These are phyloP conservation scores for Varanus komodoensis DNA, from an alignment of 2,113 vertebrate genomes.

Conservation along the genomic window DNA sequence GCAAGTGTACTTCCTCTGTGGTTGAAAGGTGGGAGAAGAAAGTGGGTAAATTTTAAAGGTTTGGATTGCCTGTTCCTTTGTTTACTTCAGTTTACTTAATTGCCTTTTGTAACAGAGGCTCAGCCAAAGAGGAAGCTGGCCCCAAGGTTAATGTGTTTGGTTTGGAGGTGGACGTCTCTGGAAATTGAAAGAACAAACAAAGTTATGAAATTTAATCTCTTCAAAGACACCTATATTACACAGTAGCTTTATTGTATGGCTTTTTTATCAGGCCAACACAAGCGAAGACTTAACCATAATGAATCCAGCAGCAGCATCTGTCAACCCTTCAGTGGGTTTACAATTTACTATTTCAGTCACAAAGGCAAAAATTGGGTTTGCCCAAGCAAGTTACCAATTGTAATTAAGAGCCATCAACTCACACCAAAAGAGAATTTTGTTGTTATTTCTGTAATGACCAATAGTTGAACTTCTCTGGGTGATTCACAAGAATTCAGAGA, in stretches of 20 bases:
- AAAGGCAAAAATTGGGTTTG: neutral
- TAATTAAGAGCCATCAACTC: neutral
- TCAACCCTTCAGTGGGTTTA: neutral
- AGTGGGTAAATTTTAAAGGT: neutral
- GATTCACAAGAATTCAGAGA: too few relatives aligned
- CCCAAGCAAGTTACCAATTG: neutral
- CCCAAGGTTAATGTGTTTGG: slow-evolving; percentile 9
- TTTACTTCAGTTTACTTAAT: neutral
- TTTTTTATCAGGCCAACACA: neutral
- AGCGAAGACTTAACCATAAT: neutral
- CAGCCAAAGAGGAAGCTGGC: neutral
- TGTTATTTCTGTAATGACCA: too few relatives aligned
- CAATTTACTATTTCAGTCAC: neutral
- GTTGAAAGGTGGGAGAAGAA: neutral
- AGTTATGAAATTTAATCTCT: neutral
- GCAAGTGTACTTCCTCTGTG: neutral
- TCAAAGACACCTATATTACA: neutral
- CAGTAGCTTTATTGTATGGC: neutral
- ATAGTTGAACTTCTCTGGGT: too few relatives aligned
- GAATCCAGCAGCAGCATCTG: neutral
- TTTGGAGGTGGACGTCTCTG: neutral
- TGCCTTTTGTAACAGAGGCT: slow-evolving; percentile 8
- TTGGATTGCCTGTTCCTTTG: neutral
- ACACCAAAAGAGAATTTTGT: too few relatives aligned
- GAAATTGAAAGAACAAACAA: neutral